Percentiles rank a stretch among this genome's conserved stretches.
These are phyloP conservation scores for Furcifer pardalis DNA, from an alignment of 2,797 vertebrate genomes.

Conservation along the genomic window DNA sequence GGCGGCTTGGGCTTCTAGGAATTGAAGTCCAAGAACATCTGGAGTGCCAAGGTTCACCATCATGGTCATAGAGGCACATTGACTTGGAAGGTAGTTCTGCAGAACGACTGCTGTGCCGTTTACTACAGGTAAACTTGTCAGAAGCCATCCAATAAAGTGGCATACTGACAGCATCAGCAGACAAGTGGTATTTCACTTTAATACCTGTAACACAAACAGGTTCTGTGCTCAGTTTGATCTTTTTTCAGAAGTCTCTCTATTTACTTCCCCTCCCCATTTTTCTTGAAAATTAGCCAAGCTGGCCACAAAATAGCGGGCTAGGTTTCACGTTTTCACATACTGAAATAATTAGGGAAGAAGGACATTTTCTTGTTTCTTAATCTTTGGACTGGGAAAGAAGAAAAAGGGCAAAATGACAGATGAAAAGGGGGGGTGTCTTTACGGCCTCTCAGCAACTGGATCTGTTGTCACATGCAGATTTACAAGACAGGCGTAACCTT, in stretches of 20 bases:
- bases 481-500: neutral
- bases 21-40: no score
- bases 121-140: neutral
- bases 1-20: no score
- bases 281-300: conserved; percentile 48
- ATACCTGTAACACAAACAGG: neutral
- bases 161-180: neutral
- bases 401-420: conserved; percentile 11
- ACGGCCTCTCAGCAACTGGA: neutral
- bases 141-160: neutral
- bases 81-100: neutral
- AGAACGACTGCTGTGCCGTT: neutral
- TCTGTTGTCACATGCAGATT: neutral
- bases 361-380: conserved; percentile 24
- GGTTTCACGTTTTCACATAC: conserved; percentile 37
- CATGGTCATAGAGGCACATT: neutral
- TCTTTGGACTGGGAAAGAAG: conserved; percentile 20
- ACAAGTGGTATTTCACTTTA: neutral
- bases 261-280: neutral
- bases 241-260: neutral
- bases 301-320: conserved; percentile 50
- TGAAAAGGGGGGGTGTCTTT: neutral
- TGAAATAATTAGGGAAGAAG: conserved; percentile 60
- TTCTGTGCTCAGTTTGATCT: conserved; percentile 12
- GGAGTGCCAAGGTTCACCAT: no score